Percentiles rank a stretch among this genome's conserved stretches.
Evolutionary conservation across 2,113 vertebrate species (phyloP).

Genomic region (Notechis scutatus): DNA sequence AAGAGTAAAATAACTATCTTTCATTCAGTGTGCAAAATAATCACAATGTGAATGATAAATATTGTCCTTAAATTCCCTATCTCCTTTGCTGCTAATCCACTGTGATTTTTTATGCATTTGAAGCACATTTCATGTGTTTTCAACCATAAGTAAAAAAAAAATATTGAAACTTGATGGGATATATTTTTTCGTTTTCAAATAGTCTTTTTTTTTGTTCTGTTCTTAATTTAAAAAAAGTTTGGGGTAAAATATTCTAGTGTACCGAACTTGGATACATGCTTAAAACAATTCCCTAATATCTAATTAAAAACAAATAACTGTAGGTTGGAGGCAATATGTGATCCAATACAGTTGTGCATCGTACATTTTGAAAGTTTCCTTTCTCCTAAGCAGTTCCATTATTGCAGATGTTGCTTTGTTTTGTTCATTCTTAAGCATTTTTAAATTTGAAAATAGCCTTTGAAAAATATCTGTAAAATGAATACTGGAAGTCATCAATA

Average conservation of each 20-base stretch:
- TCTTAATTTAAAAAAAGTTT: slow-evolving; percentile 15
- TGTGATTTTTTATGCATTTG: slow-evolving; percentile 84
- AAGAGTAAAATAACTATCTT: slow-evolving; percentile 71
- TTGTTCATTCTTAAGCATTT: slow-evolving; percentile 44
- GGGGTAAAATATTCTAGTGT: slow-evolving; percentile 41
- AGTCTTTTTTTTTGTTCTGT: slow-evolving; percentile 7
- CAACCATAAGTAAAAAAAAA: slow-evolving; percentile 68
- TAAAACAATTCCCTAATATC: slow-evolving; percentile 46
- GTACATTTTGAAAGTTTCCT: slow-evolving; percentile 46
- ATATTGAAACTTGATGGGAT: slow-evolving; percentile 63
- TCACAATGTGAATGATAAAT: slow-evolving; percentile 78
- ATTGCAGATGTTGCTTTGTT: slow-evolving; percentile 48
- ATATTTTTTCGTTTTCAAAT: slow-evolving; percentile 52
- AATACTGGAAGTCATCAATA: slow-evolving; percentile 6
- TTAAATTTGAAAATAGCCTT: slow-evolving; percentile 70
- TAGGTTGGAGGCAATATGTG: slow-evolving; percentile 44
- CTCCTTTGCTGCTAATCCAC: slow-evolving; percentile 83
- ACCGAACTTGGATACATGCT: slow-evolving; percentile 40
- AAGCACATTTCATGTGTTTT: slow-evolving; percentile 81
- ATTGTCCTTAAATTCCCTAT: slow-evolving; percentile 63
- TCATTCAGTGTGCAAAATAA: slow-evolving; percentile 73
- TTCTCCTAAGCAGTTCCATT: slow-evolving; percentile 54
- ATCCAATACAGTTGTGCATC: slow-evolving; percentile 47
- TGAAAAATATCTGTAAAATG: slow-evolving; percentile 51
- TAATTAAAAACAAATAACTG: slow-evolving; percentile 29